Evolutionary conservation across 2,113 vertebrate species (phyloP).

Genomic region (Nothocercus julius): DNA sequence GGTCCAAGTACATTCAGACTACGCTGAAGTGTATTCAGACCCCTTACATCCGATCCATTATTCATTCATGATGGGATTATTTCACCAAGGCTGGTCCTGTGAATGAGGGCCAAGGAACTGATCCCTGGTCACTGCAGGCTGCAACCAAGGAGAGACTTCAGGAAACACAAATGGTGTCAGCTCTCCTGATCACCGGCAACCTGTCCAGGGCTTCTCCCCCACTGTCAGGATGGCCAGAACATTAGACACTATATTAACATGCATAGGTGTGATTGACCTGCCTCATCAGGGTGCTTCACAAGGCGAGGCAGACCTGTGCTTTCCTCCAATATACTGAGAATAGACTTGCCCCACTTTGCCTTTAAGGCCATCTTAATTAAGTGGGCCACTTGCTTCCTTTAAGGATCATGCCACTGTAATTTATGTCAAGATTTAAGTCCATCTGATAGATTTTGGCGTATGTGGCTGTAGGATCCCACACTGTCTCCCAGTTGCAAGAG

Average conservation of each 20-base stretch:
- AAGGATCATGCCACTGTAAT: neutral
- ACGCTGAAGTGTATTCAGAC: neutral
- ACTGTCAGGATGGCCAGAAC: neutral
- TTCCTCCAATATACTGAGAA: neutral
- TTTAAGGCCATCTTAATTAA: neutral
- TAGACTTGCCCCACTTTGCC: neutral
- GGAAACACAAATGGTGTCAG: neutral
- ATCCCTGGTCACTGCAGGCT: neutral
- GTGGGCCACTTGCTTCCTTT: neutral
- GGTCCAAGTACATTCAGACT: neutral
- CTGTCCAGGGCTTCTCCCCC: neutral
- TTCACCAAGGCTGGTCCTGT: conserved; percentile 26
- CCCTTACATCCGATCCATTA: neutral
- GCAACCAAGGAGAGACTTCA: neutral
- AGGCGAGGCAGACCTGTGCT: neutral
- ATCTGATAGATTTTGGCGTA: neutral
- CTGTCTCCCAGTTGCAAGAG: neutral
- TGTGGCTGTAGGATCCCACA: neutral
- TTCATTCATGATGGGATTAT: neutral
- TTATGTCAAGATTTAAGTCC: neutral
- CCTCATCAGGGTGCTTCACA: neutral
- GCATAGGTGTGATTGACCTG: neutral
- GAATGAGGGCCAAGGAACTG: neutral
- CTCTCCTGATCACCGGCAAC: neutral
- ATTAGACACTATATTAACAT: neutral